Evolutionary conservation across 2,888 invertebrate species (phyloP).

Genomic region (Drosophila suboccidentalis): DNA sequence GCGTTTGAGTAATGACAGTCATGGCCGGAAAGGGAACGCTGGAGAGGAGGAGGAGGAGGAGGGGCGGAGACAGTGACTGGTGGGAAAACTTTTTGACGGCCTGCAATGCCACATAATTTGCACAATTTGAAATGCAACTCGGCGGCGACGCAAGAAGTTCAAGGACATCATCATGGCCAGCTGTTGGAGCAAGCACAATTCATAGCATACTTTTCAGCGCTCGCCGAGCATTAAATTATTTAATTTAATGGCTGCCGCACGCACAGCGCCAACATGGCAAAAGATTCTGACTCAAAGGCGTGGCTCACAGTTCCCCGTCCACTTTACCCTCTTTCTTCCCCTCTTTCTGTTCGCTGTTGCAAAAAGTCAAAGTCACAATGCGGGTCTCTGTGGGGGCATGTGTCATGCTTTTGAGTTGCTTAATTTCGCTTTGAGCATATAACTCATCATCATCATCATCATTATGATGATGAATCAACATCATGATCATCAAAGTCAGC

Average conservation of each 20-base stretch:
- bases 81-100: constrained; percentile 62
- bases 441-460: constrained; percentile 56
- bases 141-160: constrained; percentile 49
- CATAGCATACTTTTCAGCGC: constrained; percentile 37
- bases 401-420: constrained; percentile 48
- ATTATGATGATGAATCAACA: neutral
- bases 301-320: neutral
- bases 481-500: constrained; percentile 3
- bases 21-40: neutral
- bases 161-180: constrained; percentile 61
- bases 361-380: constrained; percentile 54
- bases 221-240: constrained; percentile 67
- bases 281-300: constrained; percentile 34
- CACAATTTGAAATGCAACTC: constrained; percentile 65
- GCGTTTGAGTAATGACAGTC: constrained; percentile 66
- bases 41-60: neutral
- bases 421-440: constrained; percentile 61
- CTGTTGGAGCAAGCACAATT: constrained; percentile 38
- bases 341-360: constrained; percentile 21
- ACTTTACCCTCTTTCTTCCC: too few species aligned
- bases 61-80: neutral
- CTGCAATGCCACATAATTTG: constrained; percentile 67
- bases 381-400: constrained; percentile 21
- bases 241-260: constrained; percentile 62
- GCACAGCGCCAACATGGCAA: constrained; percentile 40